These are phyloP conservation scores for Urophycis tenuis DNA, from an alignment of 2,797 vertebrate species.

Conservation along the genomic window DNA sequence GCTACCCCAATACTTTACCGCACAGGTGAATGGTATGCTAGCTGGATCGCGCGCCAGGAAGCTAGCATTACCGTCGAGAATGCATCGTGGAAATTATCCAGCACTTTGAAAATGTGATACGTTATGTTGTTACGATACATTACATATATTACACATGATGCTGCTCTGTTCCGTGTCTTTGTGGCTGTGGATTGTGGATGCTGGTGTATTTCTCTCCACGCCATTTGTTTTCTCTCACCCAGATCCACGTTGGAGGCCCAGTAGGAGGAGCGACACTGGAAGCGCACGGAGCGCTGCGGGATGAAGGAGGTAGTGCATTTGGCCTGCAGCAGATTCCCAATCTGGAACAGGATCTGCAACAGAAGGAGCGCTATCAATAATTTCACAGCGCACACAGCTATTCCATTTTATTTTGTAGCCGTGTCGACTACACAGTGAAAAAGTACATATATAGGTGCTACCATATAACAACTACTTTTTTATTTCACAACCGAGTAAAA, in stretches of 20 bases:
- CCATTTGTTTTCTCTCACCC: conserved; percentile 42
- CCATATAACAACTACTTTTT: background rate
- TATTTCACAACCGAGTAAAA: too few relatives aligned
- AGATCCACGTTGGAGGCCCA: conserved; percentile 67
- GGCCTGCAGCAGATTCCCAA: conserved; percentile 64
- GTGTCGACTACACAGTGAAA: background rate
- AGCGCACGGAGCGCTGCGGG: conserved; percentile 54
- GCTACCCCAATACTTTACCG: background rate
- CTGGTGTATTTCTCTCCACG: too few relatives aligned
- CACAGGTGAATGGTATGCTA: too few relatives aligned
- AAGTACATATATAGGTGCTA: background rate
- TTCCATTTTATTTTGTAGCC: background rate
- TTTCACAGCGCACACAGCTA: conserved; percentile 14
- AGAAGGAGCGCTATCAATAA: conserved; percentile 50
- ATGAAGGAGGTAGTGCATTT: conserved; percentile 60
- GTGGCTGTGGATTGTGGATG: background rate
- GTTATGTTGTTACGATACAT: background rate
- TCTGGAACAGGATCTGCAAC: conserved; percentile 67
- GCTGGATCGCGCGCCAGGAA: too few relatives aligned
- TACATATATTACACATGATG: background rate
- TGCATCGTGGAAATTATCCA: background rate
- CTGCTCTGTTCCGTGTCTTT: background rate
- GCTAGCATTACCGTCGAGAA: too few relatives aligned
- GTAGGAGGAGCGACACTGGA: conserved; percentile 60
- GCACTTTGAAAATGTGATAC: background rate